Conservation (phyloP, 2,888 invertebrate genomes). For the Melikaiella ostensackeni region DNA sequence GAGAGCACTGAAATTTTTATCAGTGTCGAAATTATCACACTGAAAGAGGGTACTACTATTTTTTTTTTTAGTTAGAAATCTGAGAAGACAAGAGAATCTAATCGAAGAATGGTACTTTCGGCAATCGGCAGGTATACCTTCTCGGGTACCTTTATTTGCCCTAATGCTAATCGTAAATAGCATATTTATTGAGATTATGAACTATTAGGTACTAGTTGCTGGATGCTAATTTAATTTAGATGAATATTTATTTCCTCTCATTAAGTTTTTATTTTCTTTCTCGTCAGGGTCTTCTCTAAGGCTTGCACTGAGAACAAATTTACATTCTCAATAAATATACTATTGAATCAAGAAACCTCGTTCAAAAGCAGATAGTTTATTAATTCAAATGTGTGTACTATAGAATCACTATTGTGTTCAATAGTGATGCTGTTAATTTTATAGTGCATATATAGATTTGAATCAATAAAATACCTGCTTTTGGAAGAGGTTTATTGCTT, state of each 20-base stretch:
- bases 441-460: too few species aligned
- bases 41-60: conserved; percentile 5
- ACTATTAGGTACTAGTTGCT: conserved; percentile 14
- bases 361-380: too few species aligned
- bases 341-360: too few species aligned
- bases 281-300: not conserved
- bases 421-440: too few species aligned
- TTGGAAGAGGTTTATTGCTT: too few species aligned
- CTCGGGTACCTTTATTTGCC: not conserved
- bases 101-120: not conserved
- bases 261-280: conserved; percentile 8
- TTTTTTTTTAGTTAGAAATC: conserved; percentile 9
- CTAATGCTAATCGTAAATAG: conserved; percentile 19
- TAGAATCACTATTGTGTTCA: too few species aligned
- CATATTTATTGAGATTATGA: conserved; percentile 39
- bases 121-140: not conserved
- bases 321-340: too few species aligned
- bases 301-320: not conserved
- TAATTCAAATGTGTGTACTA: too few species aligned
- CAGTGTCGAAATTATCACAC: not conserved
- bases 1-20: not conserved
- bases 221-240: not conserved
- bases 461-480: too few species aligned
- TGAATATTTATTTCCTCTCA: conserved; percentile 30
- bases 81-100: not conserved